These are phyloP conservation scores for Epizoanthus scotinus DNA, from an alignment of 92 coral and sea anemone genomes.

Conservation along the genomic window DNA sequence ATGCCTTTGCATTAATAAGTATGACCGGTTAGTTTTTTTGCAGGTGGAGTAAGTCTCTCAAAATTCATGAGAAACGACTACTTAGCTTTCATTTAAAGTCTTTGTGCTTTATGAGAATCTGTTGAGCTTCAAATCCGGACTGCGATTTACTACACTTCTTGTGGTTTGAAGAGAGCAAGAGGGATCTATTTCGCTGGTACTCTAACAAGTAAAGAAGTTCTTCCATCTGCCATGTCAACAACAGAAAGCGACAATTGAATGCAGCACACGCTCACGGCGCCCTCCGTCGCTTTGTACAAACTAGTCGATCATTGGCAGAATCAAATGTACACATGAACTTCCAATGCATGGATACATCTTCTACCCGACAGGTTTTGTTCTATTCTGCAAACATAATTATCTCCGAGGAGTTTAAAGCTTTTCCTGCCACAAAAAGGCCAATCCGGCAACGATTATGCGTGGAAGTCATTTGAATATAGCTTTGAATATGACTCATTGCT, in stretches of 20 bases:
- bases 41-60: conserved; percentile 22
- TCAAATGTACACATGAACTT: background rate
- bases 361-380: background rate
- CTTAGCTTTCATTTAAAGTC: background rate
- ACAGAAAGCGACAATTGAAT: conserved; percentile 21
- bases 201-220: background rate
- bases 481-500: conserved; percentile 11
- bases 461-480: conserved; percentile 33
- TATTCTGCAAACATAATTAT: background rate
- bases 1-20: conserved; percentile 21
- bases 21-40: conserved; percentile 18
- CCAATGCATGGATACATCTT: background rate
- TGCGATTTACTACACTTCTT: background rate
- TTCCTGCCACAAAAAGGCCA: conserved; percentile 37
- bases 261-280: background rate
- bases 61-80: background rate
- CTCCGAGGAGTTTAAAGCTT: conserved; percentile 17
- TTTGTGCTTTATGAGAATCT: background rate
- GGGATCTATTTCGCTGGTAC: conserved; percentile 6
- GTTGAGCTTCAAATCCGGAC: background rate
- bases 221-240: background rate
- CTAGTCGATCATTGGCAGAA: background rate
- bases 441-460: conserved; percentile 13
- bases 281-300: conserved; percentile 10
- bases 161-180: background rate